Percentiles rank a stretch among this genome's conserved stretches.
phyloP scores from a whole-genome alignment of 2,113 vertebrate genomes.

The Halcyon malimbica region DNA sequence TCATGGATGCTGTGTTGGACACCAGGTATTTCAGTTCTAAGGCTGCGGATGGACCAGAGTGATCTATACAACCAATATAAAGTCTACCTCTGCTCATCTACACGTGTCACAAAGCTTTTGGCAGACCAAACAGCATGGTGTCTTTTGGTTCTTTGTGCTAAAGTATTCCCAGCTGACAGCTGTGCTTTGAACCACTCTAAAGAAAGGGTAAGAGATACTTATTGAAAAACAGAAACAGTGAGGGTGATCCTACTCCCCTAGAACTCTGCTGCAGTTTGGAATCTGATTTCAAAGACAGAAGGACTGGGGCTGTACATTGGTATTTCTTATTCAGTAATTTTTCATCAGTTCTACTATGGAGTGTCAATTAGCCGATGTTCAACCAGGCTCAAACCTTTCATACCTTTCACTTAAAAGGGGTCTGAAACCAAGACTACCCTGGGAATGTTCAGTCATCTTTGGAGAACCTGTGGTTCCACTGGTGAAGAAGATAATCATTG shows the following conservation, averaged over 20 bases:
- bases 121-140: background rate
- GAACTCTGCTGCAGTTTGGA: background rate
- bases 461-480: slow-evolving; percentile 85
- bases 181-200: background rate
- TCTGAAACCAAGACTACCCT: slow-evolving; percentile 71
- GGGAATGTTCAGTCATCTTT: slow-evolving; percentile 79
- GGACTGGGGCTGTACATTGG: background rate
- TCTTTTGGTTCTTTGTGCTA: background rate
- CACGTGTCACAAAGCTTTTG: background rate
- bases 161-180: background rate
- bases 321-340: background rate
- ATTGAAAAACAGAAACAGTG: background rate
- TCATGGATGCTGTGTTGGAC: background rate
- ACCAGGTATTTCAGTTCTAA: background rate
- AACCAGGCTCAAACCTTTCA: background rate
- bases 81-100: background rate
- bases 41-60: background rate
- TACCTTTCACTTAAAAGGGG: slow-evolving; percentile 78
- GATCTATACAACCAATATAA: background rate
- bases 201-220: background rate
- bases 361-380: background rate
- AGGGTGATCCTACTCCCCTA: background rate
- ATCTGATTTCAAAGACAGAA: background rate
- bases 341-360: background rate
- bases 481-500: slow-evolving; percentile 84